Percentiles rank a stretch among this genome's conserved stretches.
Conservation (phyloP, 2,888 invertebrate species). For the Craniophora ligustri region DNA sequence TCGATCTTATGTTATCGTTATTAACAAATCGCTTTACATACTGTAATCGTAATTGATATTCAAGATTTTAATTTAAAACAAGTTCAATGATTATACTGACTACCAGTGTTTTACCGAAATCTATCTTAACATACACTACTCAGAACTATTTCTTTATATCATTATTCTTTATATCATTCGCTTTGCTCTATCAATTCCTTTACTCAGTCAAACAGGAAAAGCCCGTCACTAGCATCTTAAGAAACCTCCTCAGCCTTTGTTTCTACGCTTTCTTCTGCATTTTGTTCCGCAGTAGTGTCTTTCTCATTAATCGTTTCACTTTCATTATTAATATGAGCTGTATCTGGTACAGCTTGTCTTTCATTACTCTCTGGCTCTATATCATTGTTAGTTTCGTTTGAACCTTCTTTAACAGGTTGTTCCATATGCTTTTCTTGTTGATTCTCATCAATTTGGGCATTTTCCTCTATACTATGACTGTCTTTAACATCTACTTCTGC, state of each 20-base stretch:
- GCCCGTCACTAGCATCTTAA: constrained; percentile 25
- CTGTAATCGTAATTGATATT: background rate
- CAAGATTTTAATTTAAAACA: background rate
- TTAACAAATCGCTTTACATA: background rate
- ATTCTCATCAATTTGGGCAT: constrained; percentile 38
- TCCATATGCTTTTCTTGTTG: constrained; percentile 17
- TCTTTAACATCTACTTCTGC: constrained; percentile 37
- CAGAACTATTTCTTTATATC: constrained; percentile 40
- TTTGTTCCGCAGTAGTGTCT: constrained; percentile 13
- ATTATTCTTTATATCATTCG: constrained; percentile 46
- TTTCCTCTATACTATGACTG: constrained; percentile 38
- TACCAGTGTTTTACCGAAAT: constrained; percentile 37
- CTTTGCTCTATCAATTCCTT: constrained; percentile 49
- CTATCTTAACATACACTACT: constrained; percentile 40
- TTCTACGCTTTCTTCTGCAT: background rate
- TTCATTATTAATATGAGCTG: constrained; percentile 4
- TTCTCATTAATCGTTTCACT: constrained; percentile 9
- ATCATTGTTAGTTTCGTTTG: constrained; percentile 3
- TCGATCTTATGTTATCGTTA: too few relatives aligned
- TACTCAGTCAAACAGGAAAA: constrained; percentile 41
- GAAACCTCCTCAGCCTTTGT: constrained; percentile 15
- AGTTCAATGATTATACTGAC: background rate
- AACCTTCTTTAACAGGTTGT: constrained; percentile 11
- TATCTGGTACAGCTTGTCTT: constrained; percentile 10
- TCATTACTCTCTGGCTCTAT: constrained; percentile 5